phyloP scores from a whole-genome alignment of 1,140 invertebrate species.

The Anadara kagoshimensis region DNA sequence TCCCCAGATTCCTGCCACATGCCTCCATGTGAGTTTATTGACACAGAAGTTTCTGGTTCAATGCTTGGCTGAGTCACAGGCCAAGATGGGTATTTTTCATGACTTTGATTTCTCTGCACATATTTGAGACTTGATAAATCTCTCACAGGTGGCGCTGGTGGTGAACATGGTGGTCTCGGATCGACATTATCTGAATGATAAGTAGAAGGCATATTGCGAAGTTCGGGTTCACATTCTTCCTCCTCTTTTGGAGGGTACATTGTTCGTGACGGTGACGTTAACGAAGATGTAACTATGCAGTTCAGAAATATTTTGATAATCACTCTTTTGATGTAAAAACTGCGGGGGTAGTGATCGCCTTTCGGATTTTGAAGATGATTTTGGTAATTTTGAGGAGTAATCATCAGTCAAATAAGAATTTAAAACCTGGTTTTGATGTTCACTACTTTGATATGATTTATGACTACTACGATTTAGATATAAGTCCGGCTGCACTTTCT shows the following conservation, averaged over 20 bases:
- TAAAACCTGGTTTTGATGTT: too few relatives aligned
- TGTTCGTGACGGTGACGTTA: too few relatives aligned
- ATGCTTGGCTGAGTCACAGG: constrained; percentile 74
- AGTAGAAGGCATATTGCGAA: constrained; percentile 14
- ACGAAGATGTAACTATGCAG: too few relatives aligned
- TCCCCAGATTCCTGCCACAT: constrained; percentile 31
- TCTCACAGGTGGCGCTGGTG: constrained; percentile 76
- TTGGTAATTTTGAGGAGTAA: too few relatives aligned
- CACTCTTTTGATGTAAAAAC: too few relatives aligned
- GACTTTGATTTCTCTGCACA: constrained; percentile 78
- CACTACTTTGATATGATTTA: too few relatives aligned
- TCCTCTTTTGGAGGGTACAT: constrained; percentile 9
- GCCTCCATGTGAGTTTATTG: constrained; percentile 52
- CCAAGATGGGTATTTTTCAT: constrained; percentile 89
- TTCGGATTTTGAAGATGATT: too few relatives aligned
- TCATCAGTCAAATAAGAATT: too few relatives aligned
- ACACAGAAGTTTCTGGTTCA: constrained; percentile 35
- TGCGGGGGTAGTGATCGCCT: too few relatives aligned
- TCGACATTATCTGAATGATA: constrained; percentile 31
- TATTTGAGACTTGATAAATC: constrained; percentile 83
- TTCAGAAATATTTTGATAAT: too few relatives aligned
- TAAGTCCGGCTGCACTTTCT: too few relatives aligned
- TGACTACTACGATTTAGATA: too few relatives aligned
- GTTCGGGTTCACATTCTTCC: constrained; percentile 23
- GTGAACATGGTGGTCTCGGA: constrained; percentile 43